Evolutionary conservation across 37 sponge, comb jelly and placozoan species (phyloP).

Genomic region (Beroe forskalii): DNA sequence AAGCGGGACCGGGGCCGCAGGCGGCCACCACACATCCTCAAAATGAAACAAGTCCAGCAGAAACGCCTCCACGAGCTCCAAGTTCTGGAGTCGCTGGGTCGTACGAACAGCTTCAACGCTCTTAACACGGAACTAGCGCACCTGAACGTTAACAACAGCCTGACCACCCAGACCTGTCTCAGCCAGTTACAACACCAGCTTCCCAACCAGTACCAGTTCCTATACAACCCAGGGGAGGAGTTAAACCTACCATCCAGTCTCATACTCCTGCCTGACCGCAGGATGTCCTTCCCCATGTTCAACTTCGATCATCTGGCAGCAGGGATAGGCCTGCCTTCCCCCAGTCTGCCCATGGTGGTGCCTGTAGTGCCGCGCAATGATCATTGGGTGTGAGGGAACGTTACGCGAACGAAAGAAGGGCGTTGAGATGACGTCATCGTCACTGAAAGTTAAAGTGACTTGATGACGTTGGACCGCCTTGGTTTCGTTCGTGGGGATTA

Average conservation of each 20-base stretch:
- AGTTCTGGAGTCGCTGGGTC: neutral
- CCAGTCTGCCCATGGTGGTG: slow-evolving; percentile 7
- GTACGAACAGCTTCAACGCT: slow-evolving; percentile 19
- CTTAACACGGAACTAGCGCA: slow-evolving; percentile 10
- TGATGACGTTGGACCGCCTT: too few species aligned
- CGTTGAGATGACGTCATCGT: too few species aligned
- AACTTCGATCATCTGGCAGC: slow-evolving; percentile 21
- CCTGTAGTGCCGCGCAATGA: slow-evolving; percentile 2
- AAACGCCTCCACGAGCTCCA: slow-evolving; percentile 5
- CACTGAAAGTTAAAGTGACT: too few species aligned
- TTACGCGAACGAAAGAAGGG: too few species aligned
- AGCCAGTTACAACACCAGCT: slow-evolving; percentile 1
- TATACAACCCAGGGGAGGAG: neutral
- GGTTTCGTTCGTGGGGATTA: too few species aligned
- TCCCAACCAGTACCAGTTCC: neutral
- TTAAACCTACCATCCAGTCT: neutral
- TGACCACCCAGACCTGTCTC: slow-evolving; percentile 2
- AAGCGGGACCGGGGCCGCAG: slow-evolving; percentile 4
- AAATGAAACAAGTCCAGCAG: slow-evolving; percentile 23
- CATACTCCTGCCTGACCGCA: neutral
- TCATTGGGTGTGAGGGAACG: slow-evolving; percentile 41
- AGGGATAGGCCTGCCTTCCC: neutral
- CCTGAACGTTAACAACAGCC: slow-evolving; percentile 24
- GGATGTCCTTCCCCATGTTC: slow-evolving; percentile 37
- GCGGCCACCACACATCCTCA: neutral